Base-by-base conservation (phyloP, 2,888 invertebrate genomes). In the Chirona hameri region DNA sequence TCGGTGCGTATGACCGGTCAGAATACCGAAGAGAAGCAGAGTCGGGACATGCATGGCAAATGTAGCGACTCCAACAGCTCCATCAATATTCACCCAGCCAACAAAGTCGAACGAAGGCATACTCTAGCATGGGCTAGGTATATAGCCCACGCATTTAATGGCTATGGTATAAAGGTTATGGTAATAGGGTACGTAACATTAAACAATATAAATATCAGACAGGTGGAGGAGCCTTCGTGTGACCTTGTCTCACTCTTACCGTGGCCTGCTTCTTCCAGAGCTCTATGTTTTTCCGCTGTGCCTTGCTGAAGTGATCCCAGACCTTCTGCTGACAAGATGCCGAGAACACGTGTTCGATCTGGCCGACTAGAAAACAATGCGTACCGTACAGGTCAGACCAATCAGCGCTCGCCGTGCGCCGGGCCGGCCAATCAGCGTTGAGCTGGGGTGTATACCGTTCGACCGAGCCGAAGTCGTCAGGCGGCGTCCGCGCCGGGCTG, bases 301-400 rank as follows among this genome's bases (percentile, higher is more conserved):
- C 95, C 92, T 98, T 98, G 91, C 97, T 97, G 93, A 98, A 98
- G 93, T 98, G 98, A 93, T 98, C 98, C 98, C 98, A 98, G 90
- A 96, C 96, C 90, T 97, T 97, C 93, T 98, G 97, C 91, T 97
- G 97, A 90, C 94, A 94, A 89, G 97, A 96, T 88, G 96, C 94
- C 90, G 92, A 91, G 92, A 98, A 97, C 91, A 98, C 96, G 92
- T 95, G 94, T 93, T 96, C 97, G 92, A 98, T 97, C 94, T 97
- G 97, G 93, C 95, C 95, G 94, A 98, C 98, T 98, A 76, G 39
- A 76, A 76, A n/a, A 76, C 76, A n/a, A 76, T 21, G 39, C 76
- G 18, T 76, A 76, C 76, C 69, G 69, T 69, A 76, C 76, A 27
- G 39, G 76, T 76, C 76, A 76, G 76, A 69, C 69, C 69, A 69